Conservation (phyloP, 2,888 invertebrate species). For the Agapostemon virescens region DNA sequence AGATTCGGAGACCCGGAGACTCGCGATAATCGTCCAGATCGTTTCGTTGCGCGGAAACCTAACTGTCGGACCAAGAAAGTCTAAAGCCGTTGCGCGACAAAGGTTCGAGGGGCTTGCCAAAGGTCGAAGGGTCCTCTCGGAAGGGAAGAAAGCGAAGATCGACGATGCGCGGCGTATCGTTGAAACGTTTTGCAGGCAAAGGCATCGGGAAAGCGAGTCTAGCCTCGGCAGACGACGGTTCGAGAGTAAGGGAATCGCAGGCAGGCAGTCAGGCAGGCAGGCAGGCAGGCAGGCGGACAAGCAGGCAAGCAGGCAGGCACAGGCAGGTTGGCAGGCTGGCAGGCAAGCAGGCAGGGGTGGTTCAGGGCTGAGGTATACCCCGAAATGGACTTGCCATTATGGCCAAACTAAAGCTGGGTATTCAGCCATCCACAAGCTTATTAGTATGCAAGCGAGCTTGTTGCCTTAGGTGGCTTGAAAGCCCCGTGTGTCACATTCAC, state of each 20-base stretch:
- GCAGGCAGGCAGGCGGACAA: too few species aligned
- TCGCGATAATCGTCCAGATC: too few species aligned
- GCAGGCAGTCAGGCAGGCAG: not conserved
- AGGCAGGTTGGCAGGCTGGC: slow-evolving; percentile 12
- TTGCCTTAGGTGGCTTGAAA: slow-evolving; percentile 78
- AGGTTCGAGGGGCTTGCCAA: not conserved
- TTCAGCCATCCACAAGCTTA: slow-evolving; percentile 77
- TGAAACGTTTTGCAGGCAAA: slow-evolving; percentile 66
- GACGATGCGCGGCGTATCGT: slow-evolving; percentile 20
- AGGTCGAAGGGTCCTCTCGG: not conserved
- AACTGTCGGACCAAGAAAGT: too few species aligned
- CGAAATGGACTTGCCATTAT: slow-evolving; percentile 79
- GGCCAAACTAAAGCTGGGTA: slow-evolving; percentile 77
- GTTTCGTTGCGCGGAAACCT: too few species aligned
- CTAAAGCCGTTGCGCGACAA: not conserved
- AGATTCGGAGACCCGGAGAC: too few species aligned
- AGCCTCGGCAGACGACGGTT: slow-evolving; percentile 23
- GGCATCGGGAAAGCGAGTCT: slow-evolving; percentile 46
- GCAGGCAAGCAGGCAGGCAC: not conserved
- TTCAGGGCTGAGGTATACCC: slow-evolving; percentile 51
- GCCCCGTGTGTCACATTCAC: slow-evolving; percentile 77
- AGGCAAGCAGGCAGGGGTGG: slow-evolving; percentile 23
- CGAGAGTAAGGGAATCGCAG: slow-evolving; percentile 8
- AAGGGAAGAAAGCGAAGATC: not conserved
- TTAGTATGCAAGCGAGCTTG: slow-evolving; percentile 79